Conservation (phyloP, 2,797 vertebrate genomes). For the Mormyrus proboscirostris region DNA sequence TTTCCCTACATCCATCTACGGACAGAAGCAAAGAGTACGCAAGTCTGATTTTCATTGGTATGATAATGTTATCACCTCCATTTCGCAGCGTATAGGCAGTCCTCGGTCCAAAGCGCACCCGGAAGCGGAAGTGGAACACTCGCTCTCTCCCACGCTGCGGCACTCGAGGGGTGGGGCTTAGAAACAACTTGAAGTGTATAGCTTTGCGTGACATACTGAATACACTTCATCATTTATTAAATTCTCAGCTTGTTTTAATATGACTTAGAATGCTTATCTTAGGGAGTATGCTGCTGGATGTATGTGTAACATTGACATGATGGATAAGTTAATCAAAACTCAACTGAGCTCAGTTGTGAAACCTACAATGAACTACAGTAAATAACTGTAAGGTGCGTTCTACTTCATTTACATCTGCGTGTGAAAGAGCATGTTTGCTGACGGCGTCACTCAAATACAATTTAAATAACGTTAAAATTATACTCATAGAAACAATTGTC, state of each 20-base stretch:
- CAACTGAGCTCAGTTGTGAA: not conserved
- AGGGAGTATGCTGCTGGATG: not conserved
- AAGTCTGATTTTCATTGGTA: not conserved
- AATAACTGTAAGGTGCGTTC: not conserved
- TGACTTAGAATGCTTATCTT: not conserved
- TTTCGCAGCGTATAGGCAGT: constrained; percentile 46
- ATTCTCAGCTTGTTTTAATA: not conserved
- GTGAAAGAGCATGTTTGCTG: not conserved
- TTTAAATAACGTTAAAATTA: not conserved
- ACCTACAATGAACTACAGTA: not conserved
- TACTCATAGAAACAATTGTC: not conserved
- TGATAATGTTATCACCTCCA: constrained; percentile 61
- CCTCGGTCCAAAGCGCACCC: not conserved
- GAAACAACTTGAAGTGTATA: not conserved
- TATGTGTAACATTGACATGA: not conserved
- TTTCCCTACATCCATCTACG: not conserved
- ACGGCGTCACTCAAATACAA: not conserved
- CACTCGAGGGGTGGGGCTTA: not conserved
- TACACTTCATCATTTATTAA: not conserved
- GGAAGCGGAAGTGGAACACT: not conserved
- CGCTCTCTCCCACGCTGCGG: not conserved
- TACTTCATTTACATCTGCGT: not conserved
- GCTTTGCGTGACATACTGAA: not conserved
- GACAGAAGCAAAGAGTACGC: not conserved
- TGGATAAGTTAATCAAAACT: not conserved